These are phyloP conservation scores for Archegozetes longisetosus DNA, from an alignment of 1,140 invertebrate genomes.

Conservation along the genomic window DNA sequence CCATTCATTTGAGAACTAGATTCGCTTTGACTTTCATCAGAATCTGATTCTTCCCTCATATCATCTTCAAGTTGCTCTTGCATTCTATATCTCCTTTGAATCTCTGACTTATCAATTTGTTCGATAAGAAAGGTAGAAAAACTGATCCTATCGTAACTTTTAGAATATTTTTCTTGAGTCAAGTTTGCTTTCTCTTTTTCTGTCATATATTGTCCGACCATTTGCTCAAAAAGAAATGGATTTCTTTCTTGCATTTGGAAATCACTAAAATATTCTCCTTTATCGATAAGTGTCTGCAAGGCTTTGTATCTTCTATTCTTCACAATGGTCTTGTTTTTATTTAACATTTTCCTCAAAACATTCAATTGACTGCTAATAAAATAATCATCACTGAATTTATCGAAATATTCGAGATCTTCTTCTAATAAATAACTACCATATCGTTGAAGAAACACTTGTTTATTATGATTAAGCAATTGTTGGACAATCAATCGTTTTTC, in stretches of 20 bases:
- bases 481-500: slow-evolving; percentile 52
- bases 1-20: slow-evolving; percentile 16
- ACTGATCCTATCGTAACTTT: slow-evolving; percentile 1
- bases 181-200: slow-evolving; percentile 47
- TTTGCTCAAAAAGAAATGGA: slow-evolving; percentile 69
- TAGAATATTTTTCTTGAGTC: slow-evolving; percentile 20
- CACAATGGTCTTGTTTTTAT: slow-evolving; percentile 28
- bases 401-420: slow-evolving; percentile 42
- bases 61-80: slow-evolving; percentile 37
- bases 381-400: slow-evolving; percentile 39
- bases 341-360: slow-evolving; percentile 32
- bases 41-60: slow-evolving; percentile 34
- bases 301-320: slow-evolving; percentile 65
- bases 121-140: slow-evolving; percentile 32
- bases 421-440: slow-evolving; percentile 53
- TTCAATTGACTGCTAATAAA: slow-evolving; percentile 41
- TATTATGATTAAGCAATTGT: slow-evolving; percentile 45
- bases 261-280: slow-evolving; percentile 69
- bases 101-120: slow-evolving; percentile 38
- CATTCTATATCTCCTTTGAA: slow-evolving; percentile 43
- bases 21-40: slow-evolving; percentile 19
- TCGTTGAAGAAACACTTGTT: slow-evolving; percentile 47
- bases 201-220: slow-evolving; percentile 65
- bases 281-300: slow-evolving; percentile 48
- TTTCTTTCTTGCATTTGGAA: slow-evolving; percentile 80